A percentile compares a stretch with the other conserved stretches of the same genome.
Evolutionary conservation across 2,797 vertebrate species (phyloP).

Genomic region (Onychomys arenicola): DNA sequence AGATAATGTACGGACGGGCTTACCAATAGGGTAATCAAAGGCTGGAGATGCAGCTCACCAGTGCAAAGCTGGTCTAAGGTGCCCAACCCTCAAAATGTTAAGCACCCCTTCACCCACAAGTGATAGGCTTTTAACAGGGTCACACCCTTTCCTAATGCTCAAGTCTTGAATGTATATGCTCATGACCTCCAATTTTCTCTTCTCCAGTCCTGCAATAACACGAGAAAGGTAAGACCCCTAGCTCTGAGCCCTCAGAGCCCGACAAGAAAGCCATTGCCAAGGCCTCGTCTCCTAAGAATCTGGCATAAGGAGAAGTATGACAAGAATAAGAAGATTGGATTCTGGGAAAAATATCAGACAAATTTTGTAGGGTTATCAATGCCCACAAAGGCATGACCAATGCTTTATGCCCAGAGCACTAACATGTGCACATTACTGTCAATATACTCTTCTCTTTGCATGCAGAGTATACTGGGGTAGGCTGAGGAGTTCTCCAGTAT

Average conservation of each 20-base stretch:
- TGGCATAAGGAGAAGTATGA: not conserved
- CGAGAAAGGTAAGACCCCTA: slow-evolving; percentile 14
- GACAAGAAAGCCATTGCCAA: slow-evolving; percentile 17
- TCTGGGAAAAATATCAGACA: slow-evolving; percentile 17
- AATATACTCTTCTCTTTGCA: not conserved
- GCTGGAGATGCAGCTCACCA: not conserved
- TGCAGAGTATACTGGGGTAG: not conserved
- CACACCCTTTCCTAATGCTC: slow-evolving; percentile 26
- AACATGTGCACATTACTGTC: not conserved
- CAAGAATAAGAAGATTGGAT: not conserved
- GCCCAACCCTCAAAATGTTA: not conserved
- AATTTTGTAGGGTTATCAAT: not conserved
- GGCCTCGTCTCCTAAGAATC: not conserved
- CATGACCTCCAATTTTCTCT: not conserved
- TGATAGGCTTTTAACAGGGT: not conserved
- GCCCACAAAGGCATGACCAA: not conserved
- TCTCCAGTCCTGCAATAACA: not conserved
- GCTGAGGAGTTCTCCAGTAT: not conserved
- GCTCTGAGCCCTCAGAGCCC: not conserved
- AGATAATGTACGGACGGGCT: not conserved
- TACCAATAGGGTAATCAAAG: slow-evolving; percentile 15
- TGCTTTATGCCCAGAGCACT: not conserved
- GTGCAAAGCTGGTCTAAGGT: not conserved
- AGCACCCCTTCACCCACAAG: not conserved
- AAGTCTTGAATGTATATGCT: not conserved